Conservation (phyloP, 2,797 vertebrate species). For the Myripristis jacobus region DNA sequence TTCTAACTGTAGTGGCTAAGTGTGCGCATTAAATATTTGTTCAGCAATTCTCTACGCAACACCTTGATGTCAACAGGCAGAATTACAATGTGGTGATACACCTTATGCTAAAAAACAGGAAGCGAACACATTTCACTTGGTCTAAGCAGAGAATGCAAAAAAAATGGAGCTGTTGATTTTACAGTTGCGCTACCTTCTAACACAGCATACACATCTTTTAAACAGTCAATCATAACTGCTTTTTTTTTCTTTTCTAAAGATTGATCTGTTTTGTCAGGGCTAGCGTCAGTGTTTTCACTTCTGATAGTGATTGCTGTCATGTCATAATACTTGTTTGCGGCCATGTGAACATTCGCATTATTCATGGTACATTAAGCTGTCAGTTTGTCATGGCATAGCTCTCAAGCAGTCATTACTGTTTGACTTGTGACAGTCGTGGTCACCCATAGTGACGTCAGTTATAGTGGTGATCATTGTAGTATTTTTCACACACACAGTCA, state of each 20-base stretch:
- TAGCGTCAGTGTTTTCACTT: too few relatives aligned
- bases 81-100: neutral
- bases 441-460: neutral
- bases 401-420: too few relatives aligned
- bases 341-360: neutral
- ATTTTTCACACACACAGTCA: conserved; percentile 6
- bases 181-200: neutral
- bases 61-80: too few relatives aligned
- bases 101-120: conserved; percentile 3
- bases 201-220: neutral
- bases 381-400: too few relatives aligned
- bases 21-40: too few relatives aligned
- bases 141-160: neutral
- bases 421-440: neutral
- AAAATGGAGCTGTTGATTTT: neutral
- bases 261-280: neutral
- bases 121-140: neutral
- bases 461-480: neutral
- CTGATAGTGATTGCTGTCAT: neutral
- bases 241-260: neutral
- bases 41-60: too few relatives aligned
- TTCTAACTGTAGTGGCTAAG: too few relatives aligned
- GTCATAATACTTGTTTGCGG: neutral
- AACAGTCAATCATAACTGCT: neutral
- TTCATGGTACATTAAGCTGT: neutral